phyloP scores from a whole-genome alignment of 2,888 invertebrate species.

The Epinotia brunnichana region DNA sequence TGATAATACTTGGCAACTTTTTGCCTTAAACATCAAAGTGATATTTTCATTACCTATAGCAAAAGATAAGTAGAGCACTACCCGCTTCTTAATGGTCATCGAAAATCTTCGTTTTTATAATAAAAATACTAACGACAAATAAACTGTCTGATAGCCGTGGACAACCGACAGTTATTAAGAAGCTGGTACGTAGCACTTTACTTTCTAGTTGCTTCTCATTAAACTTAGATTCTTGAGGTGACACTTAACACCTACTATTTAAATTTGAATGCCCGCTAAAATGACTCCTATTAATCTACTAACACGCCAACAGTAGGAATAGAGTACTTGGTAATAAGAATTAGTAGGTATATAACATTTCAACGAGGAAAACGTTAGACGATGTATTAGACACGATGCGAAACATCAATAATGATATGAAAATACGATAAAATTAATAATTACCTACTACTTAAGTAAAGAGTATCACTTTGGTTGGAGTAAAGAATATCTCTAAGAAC shows the following conservation, averaged over 20 bases:
- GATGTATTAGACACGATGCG: conserved; percentile 46
- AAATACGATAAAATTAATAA: conserved; percentile 47
- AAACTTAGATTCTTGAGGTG: conserved; percentile 13
- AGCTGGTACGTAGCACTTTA: conserved; percentile 6
- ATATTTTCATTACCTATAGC: conserved; percentile 23
- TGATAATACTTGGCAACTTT: conserved; percentile 19
- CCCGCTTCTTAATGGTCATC: background rate
- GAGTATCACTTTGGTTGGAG: conserved; percentile 32
- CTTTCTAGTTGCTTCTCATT: conserved; percentile 1
- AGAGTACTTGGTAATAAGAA: conserved; percentile 50
- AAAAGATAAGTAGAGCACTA: background rate
- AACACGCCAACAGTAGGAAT: conserved; percentile 55
- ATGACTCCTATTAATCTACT: conserved; percentile 54
- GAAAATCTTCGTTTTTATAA: background rate
- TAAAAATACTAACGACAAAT: background rate
- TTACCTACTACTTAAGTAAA: conserved; percentile 32
- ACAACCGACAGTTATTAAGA: background rate
- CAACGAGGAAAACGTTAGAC: conserved; percentile 53
- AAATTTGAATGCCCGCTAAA: conserved; percentile 46
- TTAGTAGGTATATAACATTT: conserved; percentile 49
- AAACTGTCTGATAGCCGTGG: too few relatives aligned
- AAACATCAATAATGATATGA: conserved; percentile 50
- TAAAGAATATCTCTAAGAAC: conserved; percentile 18
- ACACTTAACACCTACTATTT: conserved; percentile 12
- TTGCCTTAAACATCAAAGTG: conserved; percentile 25